phyloP scores from a whole-genome alignment of 2,113 vertebrate species.

The Emydocephalus ijimae region DNA sequence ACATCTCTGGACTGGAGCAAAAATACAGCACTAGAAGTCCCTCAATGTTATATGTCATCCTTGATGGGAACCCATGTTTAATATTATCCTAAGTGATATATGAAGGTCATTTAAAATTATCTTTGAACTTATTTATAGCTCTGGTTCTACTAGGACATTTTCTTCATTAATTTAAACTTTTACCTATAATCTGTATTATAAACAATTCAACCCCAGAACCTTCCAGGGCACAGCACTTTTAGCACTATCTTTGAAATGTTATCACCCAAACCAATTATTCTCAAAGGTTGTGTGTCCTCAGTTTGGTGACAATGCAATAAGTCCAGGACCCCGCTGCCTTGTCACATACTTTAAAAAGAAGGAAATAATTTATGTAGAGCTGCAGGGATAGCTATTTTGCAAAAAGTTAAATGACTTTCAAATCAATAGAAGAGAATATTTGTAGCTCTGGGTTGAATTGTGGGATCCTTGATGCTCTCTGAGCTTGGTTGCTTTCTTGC shows the following conservation, averaged over 20 bases:
- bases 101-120: not conserved
- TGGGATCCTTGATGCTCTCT: not conserved
- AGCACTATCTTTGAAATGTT: conserved; percentile 8
- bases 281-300: not conserved
- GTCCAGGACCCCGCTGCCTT: conserved; percentile 1
- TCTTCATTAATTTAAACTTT: not conserved
- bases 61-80: not conserved
- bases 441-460: not conserved
- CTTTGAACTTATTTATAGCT: not conserved
- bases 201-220: not conserved
- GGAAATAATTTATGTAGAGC: not conserved
- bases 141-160: not conserved
- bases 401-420: conserved; percentile 20
- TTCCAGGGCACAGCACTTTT: not conserved
- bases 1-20: not conserved
- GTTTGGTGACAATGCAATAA: conserved; percentile 1
- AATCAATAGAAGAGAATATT: not conserved
- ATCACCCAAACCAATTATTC: not conserved
- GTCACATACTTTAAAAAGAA: not conserved
- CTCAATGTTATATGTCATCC: not conserved
- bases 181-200: not conserved
- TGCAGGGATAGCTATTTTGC: not conserved
- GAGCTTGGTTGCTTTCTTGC: not conserved
- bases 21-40: not conserved
- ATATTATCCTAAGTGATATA: not conserved